Evolutionary conservation across 1,140 invertebrate species (phyloP), one percentile per base, ranked within the genome.

Genomic region (Brachystomella parvula): DNA sequence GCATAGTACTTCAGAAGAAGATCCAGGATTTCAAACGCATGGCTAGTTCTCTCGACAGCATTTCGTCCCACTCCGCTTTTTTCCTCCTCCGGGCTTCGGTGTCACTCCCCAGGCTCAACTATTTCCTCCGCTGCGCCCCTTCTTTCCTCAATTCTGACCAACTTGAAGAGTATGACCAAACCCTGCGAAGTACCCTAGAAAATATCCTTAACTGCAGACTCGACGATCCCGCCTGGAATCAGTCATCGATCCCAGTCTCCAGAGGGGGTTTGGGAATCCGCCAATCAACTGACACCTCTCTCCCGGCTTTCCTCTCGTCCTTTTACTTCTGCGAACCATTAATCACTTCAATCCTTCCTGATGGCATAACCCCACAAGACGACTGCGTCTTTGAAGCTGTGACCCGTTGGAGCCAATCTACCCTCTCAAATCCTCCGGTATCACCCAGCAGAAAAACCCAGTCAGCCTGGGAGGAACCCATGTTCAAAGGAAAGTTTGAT

Each of bases 31-130:
- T 64, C 29, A 47, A 6, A 6, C 12, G 2, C 9, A 3, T 57
- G 24, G 15, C 63, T n/a, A 17, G 6, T n/a, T 3, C 24, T 6
- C 47, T 64, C 3, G 15, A 33, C 19, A 3, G 3, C 9, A 24
- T 64, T 3, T 19, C 63, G 2, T 3, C 49, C 31, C 47, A 64
- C 29, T 6, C 44, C 6, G 63, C 63, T 15, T 60, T 64, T 32
- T 64, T 56, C 47, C 63, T 64, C 33, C 61, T 63, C 17, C 61
- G 61, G 9, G 33, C 33, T 32, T 63, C 61, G 9, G 49, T 63
- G 3, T 63, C 58, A 19, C 9, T 60, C 33, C 61, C 61, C 15
- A 3, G 61, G 28, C 35, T 63, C 9, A 49, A 59, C n/a, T 63
- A 63, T 29, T 63, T 63, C 28, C 28, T 63, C 6, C 61, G 61